A percentile compares a stretch with the other conserved stretches of the same genome.
Evolutionary conservation across 2,113 vertebrate genomes (phyloP).

Genomic region (Hepsetus odoe): DNA sequence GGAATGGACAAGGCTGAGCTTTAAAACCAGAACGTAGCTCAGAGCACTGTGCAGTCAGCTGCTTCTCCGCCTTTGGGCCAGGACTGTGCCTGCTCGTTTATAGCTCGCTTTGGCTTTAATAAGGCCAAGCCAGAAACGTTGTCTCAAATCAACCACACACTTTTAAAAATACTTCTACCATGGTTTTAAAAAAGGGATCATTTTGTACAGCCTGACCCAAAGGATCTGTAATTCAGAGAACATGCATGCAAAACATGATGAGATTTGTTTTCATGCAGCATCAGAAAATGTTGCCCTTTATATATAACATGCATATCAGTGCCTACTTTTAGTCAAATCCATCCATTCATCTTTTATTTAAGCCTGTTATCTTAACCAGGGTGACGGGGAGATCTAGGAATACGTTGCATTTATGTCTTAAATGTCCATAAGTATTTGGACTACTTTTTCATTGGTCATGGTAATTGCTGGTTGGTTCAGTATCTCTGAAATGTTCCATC

Average conservation of each 20-base stretch:
- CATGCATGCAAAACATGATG: not conserved
- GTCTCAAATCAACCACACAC: slow-evolving; percentile 57
- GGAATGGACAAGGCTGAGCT: slow-evolving; percentile 71
- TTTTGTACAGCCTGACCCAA: not conserved
- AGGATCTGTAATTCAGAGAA: slow-evolving; percentile 36
- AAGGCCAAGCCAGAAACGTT: slow-evolving; percentile 39
- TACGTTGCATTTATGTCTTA: no score
- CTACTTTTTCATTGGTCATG: no score
- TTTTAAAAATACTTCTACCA: slow-evolving; percentile 47
- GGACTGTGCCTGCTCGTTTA: slow-evolving; percentile 63
- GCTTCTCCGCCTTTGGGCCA: slow-evolving; percentile 65
- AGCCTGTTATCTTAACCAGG: no score
- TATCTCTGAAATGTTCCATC: no score
- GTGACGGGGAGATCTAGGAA: no score
- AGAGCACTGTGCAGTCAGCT: slow-evolving; percentile 60
- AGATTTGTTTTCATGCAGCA: not conserved
- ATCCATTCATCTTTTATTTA: no score
- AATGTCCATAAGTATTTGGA: no score
- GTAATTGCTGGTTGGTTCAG: no score
- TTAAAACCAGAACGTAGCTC: slow-evolving; percentile 61
- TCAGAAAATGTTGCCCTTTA: not conserved
- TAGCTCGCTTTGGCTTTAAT: slow-evolving; percentile 44
- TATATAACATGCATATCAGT: no score
- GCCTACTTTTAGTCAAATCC: no score
- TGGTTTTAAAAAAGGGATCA: not conserved